Conservation (phyloP, 1,140 invertebrate species). For the Lethocerus indicus region DNA sequence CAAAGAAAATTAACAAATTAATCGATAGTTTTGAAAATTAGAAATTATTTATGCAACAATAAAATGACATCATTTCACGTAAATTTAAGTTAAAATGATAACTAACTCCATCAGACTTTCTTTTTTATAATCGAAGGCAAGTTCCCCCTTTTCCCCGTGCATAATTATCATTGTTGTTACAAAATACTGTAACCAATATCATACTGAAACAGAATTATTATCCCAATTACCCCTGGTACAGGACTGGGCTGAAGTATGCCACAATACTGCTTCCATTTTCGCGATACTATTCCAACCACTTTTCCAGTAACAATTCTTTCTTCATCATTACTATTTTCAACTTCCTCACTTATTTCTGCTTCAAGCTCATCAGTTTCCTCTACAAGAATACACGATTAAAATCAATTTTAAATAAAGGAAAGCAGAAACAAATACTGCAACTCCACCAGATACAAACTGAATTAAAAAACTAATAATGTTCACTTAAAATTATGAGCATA, state of each 20-base stretch:
- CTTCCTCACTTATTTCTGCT: conserved; percentile 27
- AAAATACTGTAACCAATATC: too few relatives aligned
- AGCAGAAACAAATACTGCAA: not conserved
- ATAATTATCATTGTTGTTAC: too few relatives aligned
- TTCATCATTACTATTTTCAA: conserved; percentile 22
- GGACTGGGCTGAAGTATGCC: conserved; percentile 75
- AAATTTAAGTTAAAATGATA: too few relatives aligned
- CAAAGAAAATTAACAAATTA: conserved; percentile 1
- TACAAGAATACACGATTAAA: not conserved
- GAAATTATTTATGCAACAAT: conserved; percentile 1
- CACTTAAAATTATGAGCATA: not conserved
- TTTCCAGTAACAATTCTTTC: conserved; percentile 60
- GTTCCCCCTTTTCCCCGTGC: too few relatives aligned
- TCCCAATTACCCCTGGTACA: conserved; percentile 47
- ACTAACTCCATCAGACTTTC: too few relatives aligned
- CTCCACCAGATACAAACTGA: not conserved
- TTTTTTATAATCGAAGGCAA: too few relatives aligned
- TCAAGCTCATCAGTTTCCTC: conserved; percentile 24
- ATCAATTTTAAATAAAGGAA: not conserved
- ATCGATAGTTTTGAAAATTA: conserved; percentile 11
- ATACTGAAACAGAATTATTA: too few relatives aligned
- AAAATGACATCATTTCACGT: too few relatives aligned
- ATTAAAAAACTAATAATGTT: not conserved
- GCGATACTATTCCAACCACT: conserved; percentile 86
- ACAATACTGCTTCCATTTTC: conserved; percentile 95